These are phyloP conservation scores for Eubucco bourcierii DNA, from an alignment of 2,113 vertebrate genomes.

Conservation along the genomic window DNA sequence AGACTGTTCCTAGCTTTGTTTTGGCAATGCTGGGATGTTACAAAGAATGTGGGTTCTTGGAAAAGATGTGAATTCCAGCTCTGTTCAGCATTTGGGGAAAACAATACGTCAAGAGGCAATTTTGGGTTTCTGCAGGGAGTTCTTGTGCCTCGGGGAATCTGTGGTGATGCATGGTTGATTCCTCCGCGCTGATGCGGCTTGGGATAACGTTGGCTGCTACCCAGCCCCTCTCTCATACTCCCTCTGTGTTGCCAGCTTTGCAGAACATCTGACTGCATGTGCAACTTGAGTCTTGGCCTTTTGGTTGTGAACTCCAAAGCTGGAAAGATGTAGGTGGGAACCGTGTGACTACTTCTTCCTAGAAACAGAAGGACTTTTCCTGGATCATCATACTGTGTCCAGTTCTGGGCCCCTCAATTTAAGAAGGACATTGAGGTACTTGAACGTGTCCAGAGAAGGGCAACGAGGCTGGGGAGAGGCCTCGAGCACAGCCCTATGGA, in stretches of 20 bases:
- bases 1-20: background rate
- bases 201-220: background rate
- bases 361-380: background rate
- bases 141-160: background rate
- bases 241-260: background rate
- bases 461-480: too few species aligned
- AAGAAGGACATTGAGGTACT: too few species aligned
- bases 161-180: background rate
- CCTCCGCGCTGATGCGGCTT: background rate
- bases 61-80: background rate
- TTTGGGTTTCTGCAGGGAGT: slow-evolving; percentile 2
- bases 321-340: background rate
- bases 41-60: background rate
- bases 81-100: background rate
- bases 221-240: background rate
- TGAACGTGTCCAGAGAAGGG: too few species aligned
- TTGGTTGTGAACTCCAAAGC: fast-evolving
- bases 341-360: background rate
- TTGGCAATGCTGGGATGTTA: background rate
- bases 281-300: background rate
- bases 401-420: too few species aligned
- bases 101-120: background rate
- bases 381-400: background rate
- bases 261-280: fast-evolving
- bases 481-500: too few species aligned